Evolutionary conservation across 2,113 vertebrate species (phyloP).

Genomic region (Eurypyga helias): DNA sequence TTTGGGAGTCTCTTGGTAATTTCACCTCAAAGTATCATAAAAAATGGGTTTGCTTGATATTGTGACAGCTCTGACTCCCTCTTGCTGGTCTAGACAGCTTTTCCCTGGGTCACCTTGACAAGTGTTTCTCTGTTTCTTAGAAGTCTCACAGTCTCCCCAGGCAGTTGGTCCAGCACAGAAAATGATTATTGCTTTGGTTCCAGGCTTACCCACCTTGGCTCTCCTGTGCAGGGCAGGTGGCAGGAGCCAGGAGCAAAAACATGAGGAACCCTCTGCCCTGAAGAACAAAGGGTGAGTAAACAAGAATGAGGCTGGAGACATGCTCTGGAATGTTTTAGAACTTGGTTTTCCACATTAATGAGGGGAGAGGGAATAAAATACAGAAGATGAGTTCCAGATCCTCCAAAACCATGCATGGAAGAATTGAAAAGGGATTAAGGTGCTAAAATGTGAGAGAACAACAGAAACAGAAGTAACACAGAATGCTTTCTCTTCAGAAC

Average conservation of each 20-base stretch:
- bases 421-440: neutral
- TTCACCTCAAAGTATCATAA: neutral
- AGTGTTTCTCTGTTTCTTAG: neutral
- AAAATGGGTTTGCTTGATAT: neutral
- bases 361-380: neutral
- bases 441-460: neutral
- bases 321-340: neutral
- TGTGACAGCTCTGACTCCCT: neutral
- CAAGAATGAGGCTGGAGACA: neutral
- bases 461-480: neutral
- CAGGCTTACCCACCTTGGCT: neutral
- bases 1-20: neutral
- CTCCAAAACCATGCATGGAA: neutral
- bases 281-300: neutral
- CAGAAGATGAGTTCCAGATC: neutral
- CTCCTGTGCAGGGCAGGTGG: neutral
- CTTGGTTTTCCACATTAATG: neutral
- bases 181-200: fast-evolving
- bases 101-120: neutral
- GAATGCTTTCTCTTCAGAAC: neutral
- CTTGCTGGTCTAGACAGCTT: neutral
- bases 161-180: neutral
- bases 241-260: neutral
- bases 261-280: neutral
- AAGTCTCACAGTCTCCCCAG: neutral